Base-by-base conservation (phyloP, 1,140 invertebrate genomes). In the Drosophila mojavensis region DNA sequence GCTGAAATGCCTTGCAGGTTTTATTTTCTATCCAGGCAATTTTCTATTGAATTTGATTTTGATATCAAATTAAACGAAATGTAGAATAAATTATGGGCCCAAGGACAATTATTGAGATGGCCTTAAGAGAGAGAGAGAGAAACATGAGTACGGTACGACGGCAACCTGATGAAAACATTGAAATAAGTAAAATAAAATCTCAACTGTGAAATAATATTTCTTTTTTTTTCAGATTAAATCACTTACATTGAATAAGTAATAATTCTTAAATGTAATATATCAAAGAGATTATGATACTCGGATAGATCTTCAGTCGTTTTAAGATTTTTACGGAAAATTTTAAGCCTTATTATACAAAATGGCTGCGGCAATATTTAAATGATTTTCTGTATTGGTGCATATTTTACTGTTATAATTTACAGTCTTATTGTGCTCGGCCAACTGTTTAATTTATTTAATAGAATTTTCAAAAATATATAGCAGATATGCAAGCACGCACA, bases 51-150 rank as follows among this genome's bases (percentile, higher is more conserved):
- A 24, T 24, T 24, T 24, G 20, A 33, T 7, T 33, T 33, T 2
- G 7, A 33, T 33, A 43, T 9, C n/a, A 48, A 54, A 54, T 54
- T n/a, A 11, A 54, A 54, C n/a, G 51, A 33, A 54, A 15, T 54
- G 51, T n/a, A 33, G n/a, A 30, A 54, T 54, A 54, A 54, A 54
- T 54, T 33, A 54, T 4, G 10, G 33, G 51, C 51, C n/a, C 47
- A 5, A 17, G 51, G 51, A 17, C 51, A 33, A 30, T 53, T 10
- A 11, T 15, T 30, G 6, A 33, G 6, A 4, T 4, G 26, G 26
- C 13, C 13, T 7, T 24, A 15, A 13, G 13, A 30, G 26, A 15
- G 6, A n/a, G n/a, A n/a, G n/a, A 17, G 17, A 17, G 17, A 17
- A 17, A 17, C 17, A 17, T 6, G 43, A n/a, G 0, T 41, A 26